Evolutionary conservation across 2,797 vertebrate species (phyloP).

Genomic region (Sebastes alutus): DNA sequence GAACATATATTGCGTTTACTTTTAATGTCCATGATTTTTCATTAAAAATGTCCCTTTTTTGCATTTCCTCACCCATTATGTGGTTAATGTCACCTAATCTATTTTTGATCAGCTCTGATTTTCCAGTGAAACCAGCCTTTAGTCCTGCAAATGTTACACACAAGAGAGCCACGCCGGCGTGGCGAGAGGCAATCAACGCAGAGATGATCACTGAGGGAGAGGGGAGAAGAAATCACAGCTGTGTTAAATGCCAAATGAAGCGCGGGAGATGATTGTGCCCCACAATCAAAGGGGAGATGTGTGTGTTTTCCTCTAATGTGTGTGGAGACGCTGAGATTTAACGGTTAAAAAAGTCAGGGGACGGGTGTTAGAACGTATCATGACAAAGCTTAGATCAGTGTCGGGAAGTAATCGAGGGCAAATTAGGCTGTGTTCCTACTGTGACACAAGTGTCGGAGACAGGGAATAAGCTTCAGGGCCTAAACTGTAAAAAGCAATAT

Average conservation of each 20-base stretch:
- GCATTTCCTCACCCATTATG: conserved; percentile 30
- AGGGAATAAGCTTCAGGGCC: conserved; percentile 54
- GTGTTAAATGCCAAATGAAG: conserved; percentile 80
- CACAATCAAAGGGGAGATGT: conserved; percentile 69
- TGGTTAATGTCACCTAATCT: conserved; percentile 45
- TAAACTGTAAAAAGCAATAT: conserved; percentile 61
- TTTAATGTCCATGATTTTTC: conserved; percentile 55
- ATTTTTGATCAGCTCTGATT: conserved; percentile 36
- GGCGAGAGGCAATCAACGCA: conserved; percentile 57
- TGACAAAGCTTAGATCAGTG: conserved; percentile 69
- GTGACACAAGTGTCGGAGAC: conserved; percentile 59
- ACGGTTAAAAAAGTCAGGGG: conserved; percentile 25
- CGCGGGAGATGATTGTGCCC: conserved; percentile 58
- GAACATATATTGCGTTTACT: conserved; percentile 30
- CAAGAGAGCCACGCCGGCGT: conserved; percentile 28
- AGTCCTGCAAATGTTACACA: conserved; percentile 52
- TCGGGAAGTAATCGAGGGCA: conserved; percentile 63
- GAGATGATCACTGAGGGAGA: conserved; percentile 40
- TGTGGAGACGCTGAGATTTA: conserved; percentile 47
- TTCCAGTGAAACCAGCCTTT: conserved; percentile 28
- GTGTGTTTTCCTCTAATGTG: conserved; percentile 50
- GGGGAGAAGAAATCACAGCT: conserved; percentile 55
- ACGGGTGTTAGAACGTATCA: conserved; percentile 67
- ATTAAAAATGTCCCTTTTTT: conserved; percentile 56
- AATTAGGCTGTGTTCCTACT: conserved; percentile 70